A percentile compares a stretch with the other conserved stretches of the same genome.
phyloP scores from a whole-genome alignment of 2,113 vertebrate genomes.

The Geococcyx californianus region DNA sequence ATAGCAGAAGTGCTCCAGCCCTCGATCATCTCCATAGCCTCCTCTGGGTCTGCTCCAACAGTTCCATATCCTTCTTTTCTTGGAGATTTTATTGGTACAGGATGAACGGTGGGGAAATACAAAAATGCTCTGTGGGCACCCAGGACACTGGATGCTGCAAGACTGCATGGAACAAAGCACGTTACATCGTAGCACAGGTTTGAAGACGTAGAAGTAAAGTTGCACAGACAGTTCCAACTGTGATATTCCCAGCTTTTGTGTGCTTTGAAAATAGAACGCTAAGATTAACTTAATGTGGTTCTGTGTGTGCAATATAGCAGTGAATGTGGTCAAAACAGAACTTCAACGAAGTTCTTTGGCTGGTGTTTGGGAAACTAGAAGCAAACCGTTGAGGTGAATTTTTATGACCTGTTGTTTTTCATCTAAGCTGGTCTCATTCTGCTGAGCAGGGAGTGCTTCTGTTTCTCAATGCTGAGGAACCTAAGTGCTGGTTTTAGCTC shows the following conservation, averaged over 20 bases:
- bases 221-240: background rate
- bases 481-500: background rate
- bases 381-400: background rate
- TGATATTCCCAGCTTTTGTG: background rate
- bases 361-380: background rate
- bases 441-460: background rate
- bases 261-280: background rate
- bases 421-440: background rate
- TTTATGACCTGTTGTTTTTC: background rate
- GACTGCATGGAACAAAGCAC: background rate
- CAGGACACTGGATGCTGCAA: background rate
- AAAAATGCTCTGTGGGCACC: background rate
- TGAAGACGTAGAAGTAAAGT: background rate
- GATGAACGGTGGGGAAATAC: background rate
- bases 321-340: background rate
- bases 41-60: too few relatives aligned
- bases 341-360: background rate
- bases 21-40: too few relatives aligned
- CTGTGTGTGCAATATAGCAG: background rate
- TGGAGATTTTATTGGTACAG: conserved; percentile 11
- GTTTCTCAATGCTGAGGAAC: background rate
- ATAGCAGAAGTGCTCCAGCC: too few relatives aligned
- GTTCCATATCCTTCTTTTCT: too few relatives aligned
- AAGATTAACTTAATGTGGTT: background rate
- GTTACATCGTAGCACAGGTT: background rate